These are phyloP conservation scores for Rhea pennata DNA, from an alignment of 2,113 vertebrate species.

Conservation along the genomic window DNA sequence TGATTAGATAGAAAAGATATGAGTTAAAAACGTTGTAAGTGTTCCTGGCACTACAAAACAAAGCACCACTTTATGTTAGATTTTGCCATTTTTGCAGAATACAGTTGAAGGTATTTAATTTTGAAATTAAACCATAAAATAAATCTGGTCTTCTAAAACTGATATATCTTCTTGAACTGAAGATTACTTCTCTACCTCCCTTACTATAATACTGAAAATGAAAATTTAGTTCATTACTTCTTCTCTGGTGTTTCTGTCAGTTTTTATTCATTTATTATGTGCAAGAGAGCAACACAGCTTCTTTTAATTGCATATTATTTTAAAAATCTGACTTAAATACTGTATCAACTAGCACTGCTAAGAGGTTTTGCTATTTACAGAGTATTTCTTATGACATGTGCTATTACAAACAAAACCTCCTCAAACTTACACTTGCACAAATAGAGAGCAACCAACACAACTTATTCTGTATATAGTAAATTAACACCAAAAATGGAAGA, in stretches of 20 bases:
- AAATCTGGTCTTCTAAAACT: not conserved
- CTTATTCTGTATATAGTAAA: constrained; percentile 53
- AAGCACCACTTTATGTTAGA: too few relatives aligned
- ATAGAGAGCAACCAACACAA: constrained; percentile 15
- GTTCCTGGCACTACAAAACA: too few relatives aligned
- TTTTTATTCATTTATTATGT: not conserved
- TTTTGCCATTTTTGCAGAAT: not conserved
- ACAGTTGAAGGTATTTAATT: not conserved
- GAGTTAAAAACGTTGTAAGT: too few relatives aligned
- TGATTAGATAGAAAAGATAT: too few relatives aligned
- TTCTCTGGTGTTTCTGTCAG: not conserved
- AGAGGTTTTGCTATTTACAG: constrained; percentile 2
- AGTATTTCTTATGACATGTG: not conserved
- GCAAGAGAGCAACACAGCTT: not conserved
- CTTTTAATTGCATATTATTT: not conserved
- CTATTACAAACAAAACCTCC: not conserved
- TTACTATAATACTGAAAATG: not conserved
- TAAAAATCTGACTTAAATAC: not conserved
- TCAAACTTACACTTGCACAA: constrained; percentile 1
- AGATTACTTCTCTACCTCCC: not conserved
- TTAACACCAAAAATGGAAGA: not conserved
- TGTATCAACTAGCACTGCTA: not conserved
- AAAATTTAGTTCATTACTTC: not conserved
- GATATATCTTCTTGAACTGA: not conserved
- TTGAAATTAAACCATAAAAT: not conserved